These are phyloP conservation scores for Dipodomys merriami DNA, from an alignment of 2,113 vertebrate genomes.

Conservation along the genomic window DNA sequence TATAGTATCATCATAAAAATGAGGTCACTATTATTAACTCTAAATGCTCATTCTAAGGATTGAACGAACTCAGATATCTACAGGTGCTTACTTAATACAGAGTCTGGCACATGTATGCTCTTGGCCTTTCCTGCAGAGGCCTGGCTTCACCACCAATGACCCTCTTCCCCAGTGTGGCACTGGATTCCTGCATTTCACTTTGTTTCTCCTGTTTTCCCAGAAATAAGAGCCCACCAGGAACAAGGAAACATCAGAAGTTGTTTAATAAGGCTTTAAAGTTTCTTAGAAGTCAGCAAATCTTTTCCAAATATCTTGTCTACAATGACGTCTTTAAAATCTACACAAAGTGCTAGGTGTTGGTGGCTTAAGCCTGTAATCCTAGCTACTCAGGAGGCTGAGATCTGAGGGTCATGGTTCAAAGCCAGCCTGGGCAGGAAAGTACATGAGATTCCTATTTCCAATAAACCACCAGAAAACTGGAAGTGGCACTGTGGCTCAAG, in stretches of 20 bases:
- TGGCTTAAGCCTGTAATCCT: too few relatives aligned
- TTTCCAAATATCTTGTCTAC: neutral
- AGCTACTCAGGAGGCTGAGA: too few relatives aligned
- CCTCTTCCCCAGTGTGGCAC: accelerated
- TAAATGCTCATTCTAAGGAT: neutral
- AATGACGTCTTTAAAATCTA: slow-evolving; percentile 47
- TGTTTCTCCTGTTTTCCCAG: neutral
- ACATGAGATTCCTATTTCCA: too few relatives aligned
- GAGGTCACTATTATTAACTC: neutral
- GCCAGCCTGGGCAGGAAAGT: too few relatives aligned
- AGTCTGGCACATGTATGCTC: neutral
- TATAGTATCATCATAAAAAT: neutral
- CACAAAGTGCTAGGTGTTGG: too few relatives aligned
- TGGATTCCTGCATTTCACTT: neutral
- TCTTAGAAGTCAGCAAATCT: neutral
- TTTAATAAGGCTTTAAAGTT: neutral
- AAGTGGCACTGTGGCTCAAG: too few relatives aligned
- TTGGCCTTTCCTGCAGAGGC: too few relatives aligned
- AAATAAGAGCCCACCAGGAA: neutral
- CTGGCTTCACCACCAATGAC: too few relatives aligned
- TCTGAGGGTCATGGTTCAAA: too few relatives aligned
- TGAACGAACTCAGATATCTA: neutral
- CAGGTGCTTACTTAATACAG: neutral
- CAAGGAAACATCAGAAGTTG: neutral
- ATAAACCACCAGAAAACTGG: too few relatives aligned